These are phyloP conservation scores for Steinernema carpocapsae DNA, from an alignment of 2,888 invertebrate species.

Conservation along the genomic window DNA sequence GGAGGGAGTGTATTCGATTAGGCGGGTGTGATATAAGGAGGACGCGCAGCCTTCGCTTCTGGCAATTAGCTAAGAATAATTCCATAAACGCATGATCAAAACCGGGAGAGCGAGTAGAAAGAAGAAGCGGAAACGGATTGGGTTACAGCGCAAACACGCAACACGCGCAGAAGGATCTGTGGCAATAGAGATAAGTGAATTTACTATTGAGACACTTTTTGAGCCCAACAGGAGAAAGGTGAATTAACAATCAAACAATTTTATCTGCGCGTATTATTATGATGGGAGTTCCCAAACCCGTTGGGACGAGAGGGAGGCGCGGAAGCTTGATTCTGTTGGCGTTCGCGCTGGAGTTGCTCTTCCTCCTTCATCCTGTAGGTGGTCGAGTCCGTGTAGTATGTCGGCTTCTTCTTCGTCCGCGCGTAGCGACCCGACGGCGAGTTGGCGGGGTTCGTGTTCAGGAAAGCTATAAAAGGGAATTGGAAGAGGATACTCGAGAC, in stretches of 20 bases:
- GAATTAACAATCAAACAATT: slow-evolving; percentile 6
- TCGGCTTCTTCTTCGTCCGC: too few relatives aligned
- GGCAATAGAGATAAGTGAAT: slow-evolving; percentile 3
- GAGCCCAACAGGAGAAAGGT: neutral
- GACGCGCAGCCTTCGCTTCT: neutral
- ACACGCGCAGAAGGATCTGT: too few relatives aligned
- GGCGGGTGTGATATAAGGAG: neutral
- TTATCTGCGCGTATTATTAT: neutral
- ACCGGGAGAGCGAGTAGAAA: too few relatives aligned
- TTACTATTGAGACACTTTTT: slow-evolving; percentile 16
- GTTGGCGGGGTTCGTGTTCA: too few relatives aligned
- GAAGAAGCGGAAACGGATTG: too few relatives aligned
- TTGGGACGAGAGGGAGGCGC: neutral
- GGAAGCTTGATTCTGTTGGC: neutral
- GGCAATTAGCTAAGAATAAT: neutral
- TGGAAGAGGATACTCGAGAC: too few relatives aligned
- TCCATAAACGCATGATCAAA: too few relatives aligned
- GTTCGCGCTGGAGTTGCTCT: slow-evolving; percentile 2
- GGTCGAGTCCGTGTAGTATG: too few relatives aligned
- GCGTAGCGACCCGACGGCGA: too few relatives aligned
- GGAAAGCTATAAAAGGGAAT: too few relatives aligned
- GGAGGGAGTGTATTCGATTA: neutral
- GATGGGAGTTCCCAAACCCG: slow-evolving; percentile 15
- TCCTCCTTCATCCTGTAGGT: too few relatives aligned
- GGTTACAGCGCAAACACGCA: too few relatives aligned